Evolutionary conservation across 2,113 vertebrate genomes (phyloP), one percentile per base, ranked within the genome.

Genomic region (Alligator mississippiensis): DNA sequence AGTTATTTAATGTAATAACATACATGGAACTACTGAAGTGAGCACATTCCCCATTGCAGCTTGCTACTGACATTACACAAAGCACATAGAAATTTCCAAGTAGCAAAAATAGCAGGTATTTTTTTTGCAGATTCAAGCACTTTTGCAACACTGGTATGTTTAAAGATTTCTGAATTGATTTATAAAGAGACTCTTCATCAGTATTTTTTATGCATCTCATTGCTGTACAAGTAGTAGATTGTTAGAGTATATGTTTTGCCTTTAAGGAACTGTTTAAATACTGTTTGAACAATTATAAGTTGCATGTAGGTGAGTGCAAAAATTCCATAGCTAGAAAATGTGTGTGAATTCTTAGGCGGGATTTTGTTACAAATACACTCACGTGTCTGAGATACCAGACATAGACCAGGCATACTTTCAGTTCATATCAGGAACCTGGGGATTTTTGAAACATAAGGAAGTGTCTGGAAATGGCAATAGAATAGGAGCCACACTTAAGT

Each of bases 1-100:
- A 97, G 96, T 96, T 97, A 95, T 96, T 97, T 97, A 96, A 96
- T 97, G 82, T 96, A 95, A 96, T 96, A 97, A 93, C 96, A 97
- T 83, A 89, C 90, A 78, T 0, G 54, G 85, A 68, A 38, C 87
- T 85, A 82, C 24, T 94, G 70, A 95, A 96, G 95, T 92, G 76
- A 83, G 66, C 80, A 85, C 34, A 14, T 90, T 79, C 25, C 77
- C 59, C 88, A 66, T 34, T 89, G 79, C 85, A 80, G 74, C 86
- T 95, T 83, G 70, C 82, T 89, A 25, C 92, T 62, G 72, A 55
- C 0, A 3, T 79, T 77, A 47, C 68, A 16, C 11, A 28, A 13
- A 86, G 82, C 30, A 6, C 0, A 1, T 54, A 62, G 68, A 88
- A 88, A 6, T 68, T 77, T 76, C 64, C 61, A 63, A 81, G 18